These are phyloP conservation scores for Anarhynchus alexandrinus DNA, from an alignment of 2,113 vertebrate species.

Conservation along the genomic window DNA sequence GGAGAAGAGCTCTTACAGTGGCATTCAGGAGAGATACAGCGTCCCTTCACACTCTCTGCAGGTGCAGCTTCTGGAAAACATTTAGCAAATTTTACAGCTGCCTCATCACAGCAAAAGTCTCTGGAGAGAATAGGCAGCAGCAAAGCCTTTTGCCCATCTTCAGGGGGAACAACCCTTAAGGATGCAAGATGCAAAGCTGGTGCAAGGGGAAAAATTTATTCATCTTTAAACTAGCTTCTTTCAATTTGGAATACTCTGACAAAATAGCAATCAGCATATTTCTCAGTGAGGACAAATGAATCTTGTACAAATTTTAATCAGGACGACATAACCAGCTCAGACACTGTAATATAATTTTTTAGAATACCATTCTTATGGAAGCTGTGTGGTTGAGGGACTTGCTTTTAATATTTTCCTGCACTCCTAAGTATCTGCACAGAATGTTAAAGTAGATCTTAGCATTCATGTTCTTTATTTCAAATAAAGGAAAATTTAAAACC, in stretches of 20 bases:
- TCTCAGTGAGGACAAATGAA: not conserved
- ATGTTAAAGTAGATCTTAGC: not conserved
- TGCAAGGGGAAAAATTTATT: not conserved
- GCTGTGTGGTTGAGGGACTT: not conserved
- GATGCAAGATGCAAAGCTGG: not conserved
- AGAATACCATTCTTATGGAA: not conserved
- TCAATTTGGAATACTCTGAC: not conserved
- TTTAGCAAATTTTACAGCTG: not conserved
- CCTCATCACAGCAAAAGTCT: not conserved
- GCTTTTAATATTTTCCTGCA: not conserved
- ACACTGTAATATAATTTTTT: not conserved
- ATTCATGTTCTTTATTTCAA: not conserved
- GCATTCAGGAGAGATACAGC: not conserved
- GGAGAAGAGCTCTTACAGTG: not conserved
- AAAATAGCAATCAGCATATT: not conserved
- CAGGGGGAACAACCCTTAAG: not conserved
- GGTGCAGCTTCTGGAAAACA: not conserved
- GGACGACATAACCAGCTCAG: not conserved
- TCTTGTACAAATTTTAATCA: not conserved
- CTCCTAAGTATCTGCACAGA: not conserved
- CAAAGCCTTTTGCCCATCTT: not conserved
- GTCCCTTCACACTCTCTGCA: not conserved
- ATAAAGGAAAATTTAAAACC: not conserved
- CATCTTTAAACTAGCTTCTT: not conserved
- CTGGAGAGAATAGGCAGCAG: not conserved